phyloP scores from a whole-genome alignment of 2,888 invertebrate genomes.

The Cheilosia scutellata region DNA sequence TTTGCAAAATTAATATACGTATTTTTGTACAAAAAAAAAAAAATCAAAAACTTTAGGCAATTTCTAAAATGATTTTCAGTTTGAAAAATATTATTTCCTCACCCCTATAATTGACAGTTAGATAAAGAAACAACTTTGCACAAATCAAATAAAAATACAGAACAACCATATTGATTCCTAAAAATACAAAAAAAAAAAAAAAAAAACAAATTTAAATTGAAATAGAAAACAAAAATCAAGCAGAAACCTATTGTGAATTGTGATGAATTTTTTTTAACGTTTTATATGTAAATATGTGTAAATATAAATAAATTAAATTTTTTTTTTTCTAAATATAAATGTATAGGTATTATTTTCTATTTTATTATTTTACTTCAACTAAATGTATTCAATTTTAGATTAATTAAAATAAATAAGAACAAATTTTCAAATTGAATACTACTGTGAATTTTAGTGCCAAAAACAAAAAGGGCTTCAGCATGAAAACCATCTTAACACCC shows the following conservation, averaged over 20 bases:
- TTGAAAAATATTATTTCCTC: background rate
- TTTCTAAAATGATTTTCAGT: constrained; percentile 30
- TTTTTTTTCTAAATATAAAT: constrained; percentile 39
- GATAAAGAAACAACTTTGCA: constrained; percentile 35
- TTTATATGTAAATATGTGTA: constrained; percentile 68
- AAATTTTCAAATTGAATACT: constrained; percentile 61
- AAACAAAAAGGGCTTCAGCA: constrained; percentile 49
- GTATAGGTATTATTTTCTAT: constrained; percentile 24
- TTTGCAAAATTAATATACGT: constrained; percentile 70
- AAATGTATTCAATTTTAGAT: constrained; percentile 58
- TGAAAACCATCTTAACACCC: constrained; percentile 37
- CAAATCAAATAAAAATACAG: constrained; percentile 14
- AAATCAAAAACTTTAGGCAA: constrained; percentile 57
- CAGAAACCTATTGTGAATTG: constrained; percentile 53
- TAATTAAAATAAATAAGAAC: constrained; percentile 6
- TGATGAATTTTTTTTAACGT: constrained; percentile 23
- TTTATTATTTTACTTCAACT: constrained; percentile 18
- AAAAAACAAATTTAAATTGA: constrained; percentile 27
- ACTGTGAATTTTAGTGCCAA: constrained; percentile 76
- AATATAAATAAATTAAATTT: constrained; percentile 16
- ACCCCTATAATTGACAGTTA: constrained; percentile 14
- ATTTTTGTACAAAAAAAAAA: constrained; percentile 72
- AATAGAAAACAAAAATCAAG: constrained; percentile 18
- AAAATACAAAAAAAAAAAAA: constrained; percentile 5
- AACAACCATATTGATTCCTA: constrained; percentile 49